A percentile compares a stretch with the other conserved stretches of the same genome.
phyloP scores from a whole-genome alignment of 2,797 vertebrate genomes.

The Hipposideros larvatus region DNA sequence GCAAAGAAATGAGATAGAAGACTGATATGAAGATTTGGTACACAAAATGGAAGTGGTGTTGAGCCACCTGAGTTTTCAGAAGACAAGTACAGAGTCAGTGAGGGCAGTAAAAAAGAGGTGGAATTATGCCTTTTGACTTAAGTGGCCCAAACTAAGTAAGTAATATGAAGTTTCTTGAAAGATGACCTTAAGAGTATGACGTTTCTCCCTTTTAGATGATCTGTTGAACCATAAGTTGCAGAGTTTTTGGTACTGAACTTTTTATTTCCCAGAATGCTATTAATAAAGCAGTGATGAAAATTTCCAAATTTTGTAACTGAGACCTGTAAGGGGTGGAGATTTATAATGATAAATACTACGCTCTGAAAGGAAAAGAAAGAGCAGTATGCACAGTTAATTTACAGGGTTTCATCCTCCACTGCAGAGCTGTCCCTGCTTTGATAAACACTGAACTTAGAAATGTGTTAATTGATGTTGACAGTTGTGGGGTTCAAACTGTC shows the following conservation, averaged over 20 bases:
- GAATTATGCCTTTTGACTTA: background rate
- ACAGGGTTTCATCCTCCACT: background rate
- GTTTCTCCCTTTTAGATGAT: background rate
- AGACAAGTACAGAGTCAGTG: background rate
- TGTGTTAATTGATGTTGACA: background rate
- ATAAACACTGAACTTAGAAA: constrained; percentile 6
- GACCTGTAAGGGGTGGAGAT: background rate
- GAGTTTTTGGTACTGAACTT: background rate
- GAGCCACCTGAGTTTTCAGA: background rate
- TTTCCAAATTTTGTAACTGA: background rate
- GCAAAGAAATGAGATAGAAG: background rate
- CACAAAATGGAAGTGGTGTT: background rate
- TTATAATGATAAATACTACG: background rate
- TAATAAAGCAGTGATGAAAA: background rate
- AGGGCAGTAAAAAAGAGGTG: background rate
- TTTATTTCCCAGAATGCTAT: background rate
- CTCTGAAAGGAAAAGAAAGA: background rate
- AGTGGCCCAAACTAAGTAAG: background rate
- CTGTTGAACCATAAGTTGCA: background rate
- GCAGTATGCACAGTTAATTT: background rate
- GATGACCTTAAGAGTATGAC: background rate
- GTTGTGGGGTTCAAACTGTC: background rate
- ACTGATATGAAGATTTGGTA: background rate
- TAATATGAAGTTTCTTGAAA: background rate
- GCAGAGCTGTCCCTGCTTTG: background rate